Conservation (phyloP, 2,888 invertebrate species). For the Catocala sponsa region DNA sequence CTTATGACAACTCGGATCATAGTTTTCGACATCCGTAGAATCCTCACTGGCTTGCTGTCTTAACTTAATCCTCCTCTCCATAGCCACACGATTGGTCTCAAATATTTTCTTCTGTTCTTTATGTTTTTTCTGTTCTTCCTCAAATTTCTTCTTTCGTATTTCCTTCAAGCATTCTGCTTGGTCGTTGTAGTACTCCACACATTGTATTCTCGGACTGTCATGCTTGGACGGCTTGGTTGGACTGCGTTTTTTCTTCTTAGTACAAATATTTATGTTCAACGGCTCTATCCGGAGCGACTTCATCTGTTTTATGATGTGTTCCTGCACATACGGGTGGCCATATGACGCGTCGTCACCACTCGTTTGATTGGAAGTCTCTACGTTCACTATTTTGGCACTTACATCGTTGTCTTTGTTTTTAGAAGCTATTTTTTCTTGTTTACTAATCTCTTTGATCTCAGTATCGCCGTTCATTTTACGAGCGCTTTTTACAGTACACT, state of each 20-base stretch:
- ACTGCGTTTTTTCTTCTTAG: slow-evolving; percentile 74
- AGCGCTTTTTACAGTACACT: slow-evolving; percentile 71
- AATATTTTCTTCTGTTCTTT: slow-evolving; percentile 72
- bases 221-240: slow-evolving; percentile 79
- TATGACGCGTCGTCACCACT: slow-evolving; percentile 69
- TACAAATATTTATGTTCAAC: slow-evolving; percentile 74
- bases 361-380: slow-evolving; percentile 59
- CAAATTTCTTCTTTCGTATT: slow-evolving; percentile 73
- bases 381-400: slow-evolving; percentile 69
- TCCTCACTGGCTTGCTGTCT: slow-evolving; percentile 79
- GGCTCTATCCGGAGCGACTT: slow-evolving; percentile 82
- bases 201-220: slow-evolving; percentile 64
- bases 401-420: slow-evolving; percentile 75
- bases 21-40: slow-evolving; percentile 77
- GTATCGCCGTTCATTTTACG: slow-evolving; percentile 77
- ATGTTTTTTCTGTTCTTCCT: slow-evolving; percentile 74
- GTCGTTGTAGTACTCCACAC: slow-evolving; percentile 90
- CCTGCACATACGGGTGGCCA: slow-evolving; percentile 78
- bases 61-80: slow-evolving; percentile 73
- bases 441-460: slow-evolving; percentile 79
- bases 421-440: slow-evolving; percentile 77
- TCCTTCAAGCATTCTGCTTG: slow-evolving; percentile 89
- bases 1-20: slow-evolving; percentile 81
- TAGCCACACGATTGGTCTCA: slow-evolving; percentile 69
- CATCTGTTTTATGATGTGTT: slow-evolving; percentile 85